A percentile compares a stretch with the other conserved stretches of the same genome.
Evolutionary conservation across 2,888 invertebrate genomes (phyloP).

Genomic region (Epicampocera succincta): DNA sequence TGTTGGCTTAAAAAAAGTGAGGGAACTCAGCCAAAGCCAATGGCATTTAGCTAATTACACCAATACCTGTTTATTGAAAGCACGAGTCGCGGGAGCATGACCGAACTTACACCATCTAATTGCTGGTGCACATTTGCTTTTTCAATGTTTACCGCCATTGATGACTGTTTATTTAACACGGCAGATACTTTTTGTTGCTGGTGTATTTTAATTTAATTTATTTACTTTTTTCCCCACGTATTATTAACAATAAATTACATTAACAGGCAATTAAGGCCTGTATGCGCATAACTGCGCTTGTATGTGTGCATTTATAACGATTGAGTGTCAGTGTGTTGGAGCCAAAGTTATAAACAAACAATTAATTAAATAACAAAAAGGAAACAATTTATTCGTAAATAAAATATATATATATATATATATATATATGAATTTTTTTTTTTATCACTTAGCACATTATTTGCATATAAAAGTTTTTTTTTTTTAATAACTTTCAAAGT

Average conservation of each 20-base stretch:
- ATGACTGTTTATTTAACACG: constrained; percentile 56
- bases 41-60: too few species aligned
- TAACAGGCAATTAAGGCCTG: constrained; percentile 56
- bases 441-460: constrained; percentile 24
- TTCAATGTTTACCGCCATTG: constrained; percentile 1
- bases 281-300: background rate
- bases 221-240: constrained; percentile 42
- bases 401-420: constrained; percentile 4
- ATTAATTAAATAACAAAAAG: constrained; percentile 59
- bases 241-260: constrained; percentile 62
- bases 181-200: constrained; percentile 24
- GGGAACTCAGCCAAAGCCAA: too few species aligned
- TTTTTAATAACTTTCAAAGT: constrained; percentile 10
- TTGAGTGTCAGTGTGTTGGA: constrained; percentile 15
- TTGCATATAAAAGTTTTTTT: constrained; percentile 8
- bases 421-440: too few species aligned
- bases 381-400: constrained; percentile 26
- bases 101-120: background rate
- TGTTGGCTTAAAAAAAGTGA: too few species aligned
- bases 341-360: constrained; percentile 60
- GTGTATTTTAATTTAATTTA: constrained; percentile 58
- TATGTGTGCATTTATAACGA: background rate
- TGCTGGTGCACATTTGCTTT: background rate
- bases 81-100: too few species aligned
- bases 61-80: too few species aligned